Evolutionary conservation across 2,797 vertebrate genomes (phyloP).

Genomic region (Chelon labrosus): DNA sequence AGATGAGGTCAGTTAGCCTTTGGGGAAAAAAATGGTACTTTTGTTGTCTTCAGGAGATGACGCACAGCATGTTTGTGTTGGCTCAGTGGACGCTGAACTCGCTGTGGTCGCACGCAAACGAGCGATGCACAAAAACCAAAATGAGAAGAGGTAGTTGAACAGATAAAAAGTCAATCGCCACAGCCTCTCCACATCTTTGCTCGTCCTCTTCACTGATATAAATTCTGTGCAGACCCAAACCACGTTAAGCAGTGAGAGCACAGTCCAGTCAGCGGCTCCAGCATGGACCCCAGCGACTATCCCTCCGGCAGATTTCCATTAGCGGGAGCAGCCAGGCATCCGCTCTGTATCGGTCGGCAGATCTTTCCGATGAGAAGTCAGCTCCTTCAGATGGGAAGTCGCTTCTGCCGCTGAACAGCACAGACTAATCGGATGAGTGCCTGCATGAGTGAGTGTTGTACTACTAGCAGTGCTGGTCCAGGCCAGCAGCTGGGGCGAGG

Average conservation of each 20-base stretch:
- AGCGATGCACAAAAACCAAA: conserved; percentile 43
- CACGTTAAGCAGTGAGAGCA: conserved; percentile 23
- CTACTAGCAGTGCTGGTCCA: conserved; percentile 39
- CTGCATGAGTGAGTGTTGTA: conserved; percentile 42
- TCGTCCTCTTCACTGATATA: conserved; percentile 18
- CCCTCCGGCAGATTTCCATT: conserved; percentile 51
- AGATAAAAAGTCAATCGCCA: background rate
- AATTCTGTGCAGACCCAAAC: conserved; percentile 27
- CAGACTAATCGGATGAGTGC: conserved; percentile 35
- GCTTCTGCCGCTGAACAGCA: conserved; percentile 46
- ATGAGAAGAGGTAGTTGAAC: conserved; percentile 8
- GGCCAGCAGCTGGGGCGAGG: conserved; percentile 51
- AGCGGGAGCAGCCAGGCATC: conserved; percentile 48
- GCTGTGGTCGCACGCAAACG: conserved; percentile 58
- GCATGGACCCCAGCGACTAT: conserved; percentile 28
- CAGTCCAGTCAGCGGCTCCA: conserved; percentile 31
- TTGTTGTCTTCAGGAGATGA: conserved; percentile 44
- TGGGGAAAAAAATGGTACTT: conserved; percentile 13
- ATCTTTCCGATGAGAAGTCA: conserved; percentile 53
- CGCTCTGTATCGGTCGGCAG: conserved; percentile 44
- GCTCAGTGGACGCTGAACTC: conserved; percentile 54
- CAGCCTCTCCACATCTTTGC: conserved; percentile 16
- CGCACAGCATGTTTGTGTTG: conserved; percentile 32
- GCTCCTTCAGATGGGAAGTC: conserved; percentile 49
- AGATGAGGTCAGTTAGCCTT: conserved; percentile 34